These are phyloP conservation scores for Alsophila aescularia DNA, from an alignment of 2,888 invertebrate species.

Conservation along the genomic window DNA sequence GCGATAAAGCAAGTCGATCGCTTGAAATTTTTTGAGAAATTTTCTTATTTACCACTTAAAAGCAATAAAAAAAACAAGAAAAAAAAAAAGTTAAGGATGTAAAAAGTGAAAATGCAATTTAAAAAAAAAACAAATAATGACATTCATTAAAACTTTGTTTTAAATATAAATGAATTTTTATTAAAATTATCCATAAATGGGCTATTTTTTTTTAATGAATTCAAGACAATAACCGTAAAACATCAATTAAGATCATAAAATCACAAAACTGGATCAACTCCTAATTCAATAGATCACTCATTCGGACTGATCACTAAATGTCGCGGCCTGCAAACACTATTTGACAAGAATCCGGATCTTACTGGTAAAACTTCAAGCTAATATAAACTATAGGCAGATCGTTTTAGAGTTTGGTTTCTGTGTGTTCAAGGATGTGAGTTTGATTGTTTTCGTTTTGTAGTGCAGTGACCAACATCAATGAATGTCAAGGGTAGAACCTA, in stretches of 20 bases:
- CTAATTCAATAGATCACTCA: slow-evolving; percentile 39
- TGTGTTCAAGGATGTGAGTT: slow-evolving; percentile 23
- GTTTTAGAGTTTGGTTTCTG: slow-evolving; percentile 22
- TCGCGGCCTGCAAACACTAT: slow-evolving; percentile 24
- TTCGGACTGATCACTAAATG: slow-evolving; percentile 38
- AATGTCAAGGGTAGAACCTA: slow-evolving; percentile 66
- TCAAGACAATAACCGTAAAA: slow-evolving; percentile 10
- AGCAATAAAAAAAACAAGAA: no score
- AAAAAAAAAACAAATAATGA: no score
- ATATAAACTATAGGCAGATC: slow-evolving; percentile 13
- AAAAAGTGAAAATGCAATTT: no score
- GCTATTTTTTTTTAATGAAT: neutral
- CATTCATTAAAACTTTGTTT: no score
- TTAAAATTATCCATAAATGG: neutral
- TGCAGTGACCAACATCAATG: slow-evolving; percentile 42
- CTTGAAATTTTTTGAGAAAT: no score
- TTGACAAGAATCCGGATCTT: slow-evolving; percentile 48
- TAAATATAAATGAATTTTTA: no score
- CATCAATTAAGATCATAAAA: slow-evolving; percentile 30
- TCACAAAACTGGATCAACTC: slow-evolving; percentile 35
- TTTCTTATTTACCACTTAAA: no score
- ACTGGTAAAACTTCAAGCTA: neutral
- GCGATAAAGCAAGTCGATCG: no score
- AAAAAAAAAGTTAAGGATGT: no score
- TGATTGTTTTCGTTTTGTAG: slow-evolving; percentile 33